phyloP scores from a whole-genome alignment of 1,140 invertebrate genomes.

The Aplysia californica region DNA sequence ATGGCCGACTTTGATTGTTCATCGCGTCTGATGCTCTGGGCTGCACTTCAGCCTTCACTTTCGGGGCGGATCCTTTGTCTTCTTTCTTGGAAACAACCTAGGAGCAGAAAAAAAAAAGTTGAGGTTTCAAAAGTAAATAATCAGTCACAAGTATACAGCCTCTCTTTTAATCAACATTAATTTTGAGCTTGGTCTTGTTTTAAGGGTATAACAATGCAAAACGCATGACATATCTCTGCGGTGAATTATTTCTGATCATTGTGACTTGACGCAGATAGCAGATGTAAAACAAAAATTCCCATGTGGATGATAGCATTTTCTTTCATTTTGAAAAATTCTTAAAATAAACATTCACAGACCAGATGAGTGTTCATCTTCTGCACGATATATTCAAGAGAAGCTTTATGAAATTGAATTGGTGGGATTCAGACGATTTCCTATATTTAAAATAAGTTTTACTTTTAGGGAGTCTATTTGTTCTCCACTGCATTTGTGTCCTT shows the following conservation, averaged over 20 bases:
- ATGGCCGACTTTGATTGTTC: background rate
- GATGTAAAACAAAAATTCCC: background rate
- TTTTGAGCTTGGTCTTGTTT: background rate
- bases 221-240: background rate
- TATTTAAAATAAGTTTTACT: too few species aligned
- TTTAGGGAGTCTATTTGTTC: too few species aligned
- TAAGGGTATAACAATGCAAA: background rate
- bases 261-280: background rate
- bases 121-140: background rate
- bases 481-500: too few species aligned
- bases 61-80: conserved; percentile 1
- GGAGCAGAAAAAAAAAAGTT: background rate
- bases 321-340: too few species aligned
- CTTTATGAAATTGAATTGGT: too few species aligned
- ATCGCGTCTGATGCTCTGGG: background rate
- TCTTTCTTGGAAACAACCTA: conserved; percentile 18
- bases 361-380: too few species aligned
- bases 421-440: too few species aligned
- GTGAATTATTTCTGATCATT: background rate
- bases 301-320: too few species aligned
- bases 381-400: too few species aligned
- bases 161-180: background rate
- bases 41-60: background rate
- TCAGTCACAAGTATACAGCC: background rate
- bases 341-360: too few species aligned